Conservation (phyloP, 2,797 vertebrate genomes). For the Sebastes melanostomus region DNA sequence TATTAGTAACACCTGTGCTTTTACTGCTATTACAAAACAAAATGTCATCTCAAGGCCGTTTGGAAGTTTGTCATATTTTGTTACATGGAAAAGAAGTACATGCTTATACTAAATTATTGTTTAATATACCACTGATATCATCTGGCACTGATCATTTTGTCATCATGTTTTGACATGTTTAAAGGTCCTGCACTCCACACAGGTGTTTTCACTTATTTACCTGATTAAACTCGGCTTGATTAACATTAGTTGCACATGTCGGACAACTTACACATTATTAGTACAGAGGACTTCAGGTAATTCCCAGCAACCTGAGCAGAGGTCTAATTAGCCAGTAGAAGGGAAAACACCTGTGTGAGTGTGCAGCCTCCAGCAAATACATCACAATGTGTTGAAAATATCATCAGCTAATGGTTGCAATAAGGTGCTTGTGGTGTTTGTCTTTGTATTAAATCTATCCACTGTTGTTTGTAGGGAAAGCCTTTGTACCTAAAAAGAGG, state of each 20-base stretch:
- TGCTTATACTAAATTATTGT: not conserved
- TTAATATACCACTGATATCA: not conserved
- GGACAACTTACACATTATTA: too few relatives aligned
- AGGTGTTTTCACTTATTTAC: not conserved
- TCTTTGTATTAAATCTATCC: not conserved
- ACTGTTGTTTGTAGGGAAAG: constrained; percentile 84
- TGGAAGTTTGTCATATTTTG: not conserved
- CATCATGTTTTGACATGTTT: not conserved
- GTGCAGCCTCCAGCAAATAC: not conserved
- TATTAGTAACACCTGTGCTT: not conserved
- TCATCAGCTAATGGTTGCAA: not conserved
- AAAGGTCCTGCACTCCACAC: not conserved
- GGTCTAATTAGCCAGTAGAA: not conserved
- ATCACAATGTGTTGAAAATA: not conserved
- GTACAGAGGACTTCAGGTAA: rapidly evolving
- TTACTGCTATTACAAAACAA: not conserved
- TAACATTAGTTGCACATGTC: not conserved
- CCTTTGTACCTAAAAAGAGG: constrained; percentile 91
- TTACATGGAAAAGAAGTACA: not conserved
- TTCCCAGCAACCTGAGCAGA: not conserved
- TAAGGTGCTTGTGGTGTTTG: not conserved
- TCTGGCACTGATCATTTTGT: not conserved
- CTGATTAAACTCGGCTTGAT: not conserved
- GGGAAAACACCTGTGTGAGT: not conserved
- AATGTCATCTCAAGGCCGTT: not conserved